phyloP scores from a whole-genome alignment of 53 echinoderm and acorn worm species.

The Apostichopus leukothele region DNA sequence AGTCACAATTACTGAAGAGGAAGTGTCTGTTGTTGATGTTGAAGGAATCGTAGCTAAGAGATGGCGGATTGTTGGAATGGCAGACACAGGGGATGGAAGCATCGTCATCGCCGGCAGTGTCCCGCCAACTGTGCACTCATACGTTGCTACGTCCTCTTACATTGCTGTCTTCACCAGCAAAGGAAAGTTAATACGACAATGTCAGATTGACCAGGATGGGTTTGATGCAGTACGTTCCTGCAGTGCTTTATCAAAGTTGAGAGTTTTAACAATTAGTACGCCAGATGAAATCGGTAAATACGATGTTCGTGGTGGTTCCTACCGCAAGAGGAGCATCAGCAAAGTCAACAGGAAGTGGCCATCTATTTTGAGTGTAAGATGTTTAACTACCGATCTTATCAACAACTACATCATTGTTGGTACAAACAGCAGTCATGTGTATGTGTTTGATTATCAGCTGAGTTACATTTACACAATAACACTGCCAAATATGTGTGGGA shows the following conservation, averaged over 20 bases:
- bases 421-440: constrained; percentile 1
- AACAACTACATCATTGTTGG: neutral
- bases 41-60: neutral
- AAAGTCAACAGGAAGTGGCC: neutral
- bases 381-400: neutral
- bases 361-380: neutral
- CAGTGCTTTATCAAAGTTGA: neutral
- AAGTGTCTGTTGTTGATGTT: neutral
- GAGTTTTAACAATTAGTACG: neutral
- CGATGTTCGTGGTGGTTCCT: neutral
- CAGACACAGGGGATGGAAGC: neutral
- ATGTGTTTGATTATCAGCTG: constrained; percentile 29
- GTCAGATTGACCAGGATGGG: too few relatives aligned
- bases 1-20: neutral
- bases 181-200: neutral
- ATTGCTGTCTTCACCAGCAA: neutral
- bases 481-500: neutral
- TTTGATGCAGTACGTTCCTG: neutral
- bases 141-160: too few relatives aligned
- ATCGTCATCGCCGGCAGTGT: neutral
- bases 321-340: neutral
- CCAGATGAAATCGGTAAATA: neutral
- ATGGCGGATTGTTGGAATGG: neutral
- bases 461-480: neutral
- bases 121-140: neutral